These are phyloP conservation scores for Chymomyza costata DNA, from an alignment of 1,140 invertebrate genomes.

Conservation along the genomic window DNA sequence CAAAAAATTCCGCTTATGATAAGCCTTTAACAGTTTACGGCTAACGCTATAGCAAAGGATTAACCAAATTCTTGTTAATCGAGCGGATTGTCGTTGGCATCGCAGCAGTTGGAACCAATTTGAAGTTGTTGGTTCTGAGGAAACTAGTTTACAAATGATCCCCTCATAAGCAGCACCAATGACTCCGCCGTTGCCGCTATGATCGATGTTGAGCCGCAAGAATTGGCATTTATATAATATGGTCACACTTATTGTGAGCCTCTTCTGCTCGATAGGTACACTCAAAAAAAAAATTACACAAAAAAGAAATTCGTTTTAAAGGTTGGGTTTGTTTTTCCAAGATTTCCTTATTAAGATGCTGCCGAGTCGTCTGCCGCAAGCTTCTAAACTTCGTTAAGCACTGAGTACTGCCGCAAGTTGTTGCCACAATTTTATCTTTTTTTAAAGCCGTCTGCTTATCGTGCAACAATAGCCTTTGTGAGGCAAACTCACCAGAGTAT, in stretches of 20 bases:
- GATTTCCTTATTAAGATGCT: neutral
- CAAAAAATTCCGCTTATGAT: conserved; percentile 92
- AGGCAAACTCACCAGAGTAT: conserved; percentile 41
- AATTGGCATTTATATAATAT: conserved; percentile 36
- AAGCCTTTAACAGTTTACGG: conserved; percentile 88
- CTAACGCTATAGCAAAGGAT: conserved; percentile 85
- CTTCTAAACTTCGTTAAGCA: conserved; percentile 50
- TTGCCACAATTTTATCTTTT: conserved; percentile 5
- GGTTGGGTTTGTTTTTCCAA: no score
- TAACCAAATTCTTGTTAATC: conserved; percentile 53
- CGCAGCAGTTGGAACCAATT: neutral
- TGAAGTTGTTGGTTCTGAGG: no score
- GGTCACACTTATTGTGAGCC: conserved; percentile 51
- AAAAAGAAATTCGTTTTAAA: no score
- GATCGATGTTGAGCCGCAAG: conserved; percentile 19
- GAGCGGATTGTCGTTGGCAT: conserved; percentile 14
- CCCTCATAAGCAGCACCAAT: no score
- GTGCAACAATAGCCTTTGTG: neutral
- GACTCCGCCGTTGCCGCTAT: conserved; percentile 14
- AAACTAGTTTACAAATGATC: no score
- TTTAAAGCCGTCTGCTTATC: conserved; percentile 22
- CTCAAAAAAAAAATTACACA: neutral
- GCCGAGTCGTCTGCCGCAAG: conserved; percentile 43
- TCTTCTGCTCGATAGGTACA: conserved; percentile 10
- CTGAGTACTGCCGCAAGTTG: conserved; percentile 28